phyloP scores from a whole-genome alignment of 2,113 vertebrate genomes.

The Podarcis cretensis region DNA sequence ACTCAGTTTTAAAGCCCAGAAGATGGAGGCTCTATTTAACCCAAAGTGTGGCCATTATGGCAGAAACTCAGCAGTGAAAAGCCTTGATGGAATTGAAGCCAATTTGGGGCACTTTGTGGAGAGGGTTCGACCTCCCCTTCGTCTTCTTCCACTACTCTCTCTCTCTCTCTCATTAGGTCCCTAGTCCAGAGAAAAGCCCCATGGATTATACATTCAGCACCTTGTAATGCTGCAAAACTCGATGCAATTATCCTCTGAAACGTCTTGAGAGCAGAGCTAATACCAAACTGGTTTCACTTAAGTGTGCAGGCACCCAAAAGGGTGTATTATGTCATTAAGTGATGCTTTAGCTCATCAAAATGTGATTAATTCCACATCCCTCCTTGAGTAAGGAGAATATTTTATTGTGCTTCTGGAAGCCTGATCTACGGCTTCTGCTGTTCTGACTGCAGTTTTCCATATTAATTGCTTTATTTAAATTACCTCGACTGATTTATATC shows the following conservation, averaged over 20 bases:
- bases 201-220: background rate
- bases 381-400: background rate
- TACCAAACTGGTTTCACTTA: background rate
- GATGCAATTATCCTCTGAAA: background rate
- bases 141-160: no score
- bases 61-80: background rate
- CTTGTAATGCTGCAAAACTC: background rate
- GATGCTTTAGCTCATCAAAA: no score
- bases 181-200: background rate
- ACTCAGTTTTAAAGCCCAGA: background rate
- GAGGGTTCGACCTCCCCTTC: fast-evolving
- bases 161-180: background rate
- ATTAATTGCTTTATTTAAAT: slow-evolving; percentile 4
- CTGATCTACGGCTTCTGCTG: background rate
- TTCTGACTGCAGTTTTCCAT: background rate
- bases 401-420: background rate
- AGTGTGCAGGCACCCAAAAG: background rate
- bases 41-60: background rate
- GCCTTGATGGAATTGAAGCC: background rate
- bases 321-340: background rate
- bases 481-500: background rate
- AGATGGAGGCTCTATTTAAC: background rate
- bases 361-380: background rate
- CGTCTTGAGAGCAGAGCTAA: background rate
- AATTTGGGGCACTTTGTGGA: background rate